Conservation (phyloP, 2,797 vertebrate genomes). For the Podarcis siculus region DNA sequence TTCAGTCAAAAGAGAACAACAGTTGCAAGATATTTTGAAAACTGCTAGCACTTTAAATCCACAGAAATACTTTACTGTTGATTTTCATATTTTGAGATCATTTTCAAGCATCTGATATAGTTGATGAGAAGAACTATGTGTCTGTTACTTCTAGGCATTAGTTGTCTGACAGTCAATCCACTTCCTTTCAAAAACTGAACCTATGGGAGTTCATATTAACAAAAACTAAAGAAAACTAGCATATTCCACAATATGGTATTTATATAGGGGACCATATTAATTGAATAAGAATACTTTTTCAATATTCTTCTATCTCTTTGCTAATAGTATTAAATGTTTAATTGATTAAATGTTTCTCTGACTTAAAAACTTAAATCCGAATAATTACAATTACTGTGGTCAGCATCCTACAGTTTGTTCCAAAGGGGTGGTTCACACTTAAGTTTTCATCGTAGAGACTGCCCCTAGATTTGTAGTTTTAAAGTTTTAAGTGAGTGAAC, state of each 20-base stretch:
- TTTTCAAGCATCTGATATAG: slow-evolving; percentile 64
- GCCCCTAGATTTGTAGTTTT: not conserved
- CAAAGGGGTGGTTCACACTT: slow-evolving; percentile 23
- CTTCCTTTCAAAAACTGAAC: slow-evolving; percentile 78
- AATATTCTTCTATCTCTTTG: not conserved
- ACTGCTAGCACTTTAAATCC: slow-evolving; percentile 77
- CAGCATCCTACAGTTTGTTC: slow-evolving; percentile 1
- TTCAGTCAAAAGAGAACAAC: slow-evolving; percentile 49
- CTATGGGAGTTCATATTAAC: slow-evolving; percentile 30
- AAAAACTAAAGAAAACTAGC: not conserved
- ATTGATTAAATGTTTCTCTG: not conserved
- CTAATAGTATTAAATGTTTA: not conserved
- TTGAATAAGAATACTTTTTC: not conserved
- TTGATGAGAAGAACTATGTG: slow-evolving; percentile 82
- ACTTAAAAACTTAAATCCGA: not conserved
- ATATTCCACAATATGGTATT: not conserved
- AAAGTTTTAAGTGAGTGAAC: not conserved
- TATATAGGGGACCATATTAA: not conserved
- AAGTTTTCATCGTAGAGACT: accelerated
- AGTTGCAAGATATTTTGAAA: slow-evolving; percentile 46
- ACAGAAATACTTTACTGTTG: slow-evolving; percentile 75
- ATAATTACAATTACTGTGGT: not conserved
- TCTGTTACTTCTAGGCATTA: slow-evolving; percentile 85
- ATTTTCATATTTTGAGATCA: slow-evolving; percentile 71
- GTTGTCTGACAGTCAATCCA: slow-evolving; percentile 80